Evolutionary conservation across 1,140 invertebrate genomes (phyloP).

Genomic region (Globodera rostochiensis): DNA sequence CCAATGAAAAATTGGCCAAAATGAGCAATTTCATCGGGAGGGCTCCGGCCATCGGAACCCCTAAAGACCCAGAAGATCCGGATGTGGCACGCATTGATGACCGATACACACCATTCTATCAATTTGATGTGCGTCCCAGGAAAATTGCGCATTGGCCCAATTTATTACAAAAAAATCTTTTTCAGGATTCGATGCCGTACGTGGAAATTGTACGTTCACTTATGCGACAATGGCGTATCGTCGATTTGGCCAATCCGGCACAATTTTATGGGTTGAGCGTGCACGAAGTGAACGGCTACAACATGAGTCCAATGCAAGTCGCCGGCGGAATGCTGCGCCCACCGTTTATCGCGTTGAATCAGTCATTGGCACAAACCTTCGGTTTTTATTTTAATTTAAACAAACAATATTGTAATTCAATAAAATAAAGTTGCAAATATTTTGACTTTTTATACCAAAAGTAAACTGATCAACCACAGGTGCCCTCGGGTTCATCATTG

Average conservation of each 20-base stretch:
- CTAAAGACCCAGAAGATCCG: background rate
- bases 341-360: background rate
- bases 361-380: background rate
- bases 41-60: background rate
- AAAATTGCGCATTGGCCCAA: too few species aligned
- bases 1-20: slow-evolving; percentile 1
- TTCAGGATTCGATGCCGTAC: background rate
- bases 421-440: too few species aligned
- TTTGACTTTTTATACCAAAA: too few species aligned
- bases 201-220: slow-evolving; percentile 2
- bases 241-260: background rate
- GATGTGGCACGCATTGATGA: slow-evolving; percentile 5
- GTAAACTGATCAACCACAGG: background rate
- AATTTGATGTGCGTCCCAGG: background rate
- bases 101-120: background rate
- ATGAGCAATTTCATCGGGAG: slow-evolving; percentile 2
- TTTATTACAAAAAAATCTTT: background rate
- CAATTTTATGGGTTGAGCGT: background rate
- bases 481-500: background rate
- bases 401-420: too few species aligned
- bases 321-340: slow-evolving; percentile 4
- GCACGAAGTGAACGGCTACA: slow-evolving; percentile 12
- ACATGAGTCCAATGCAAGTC: background rate
- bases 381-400: background rate
- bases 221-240: background rate